Evolutionary conservation across 2,113 vertebrate genomes (phyloP), one percentile per base, ranked within the genome.

Genomic region (Ptychochromis oligacanthus): DNA sequence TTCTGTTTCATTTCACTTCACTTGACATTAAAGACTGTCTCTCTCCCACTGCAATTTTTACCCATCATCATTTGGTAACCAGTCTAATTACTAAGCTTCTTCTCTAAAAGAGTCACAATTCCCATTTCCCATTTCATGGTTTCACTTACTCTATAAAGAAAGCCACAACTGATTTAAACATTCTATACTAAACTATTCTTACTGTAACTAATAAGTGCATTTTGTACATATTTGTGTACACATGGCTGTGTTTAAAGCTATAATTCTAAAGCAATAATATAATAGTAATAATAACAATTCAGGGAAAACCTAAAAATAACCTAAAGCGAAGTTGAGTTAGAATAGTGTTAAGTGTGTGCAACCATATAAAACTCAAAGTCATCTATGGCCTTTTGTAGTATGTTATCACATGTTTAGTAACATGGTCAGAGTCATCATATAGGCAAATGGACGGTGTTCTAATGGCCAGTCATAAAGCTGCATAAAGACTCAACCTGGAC

Each of bases 311-410:
- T 85, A 59, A 80, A 88, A 89, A 85, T 72, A 31, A n/a, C 24
- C 65, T 20, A 93, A 85, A 87, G 82, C 88, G n/a, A 83, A 89
- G 76, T 58, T 82, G 56, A 81, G 65, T 87, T 86, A 90, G 70
- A 82, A 89, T 87, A 87, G 82, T 55, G 54, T 91, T 87, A 77
- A 87, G 80, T 88, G 90, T 87, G 93, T 91, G 93, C 87, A 91
- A 87, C 26, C 61, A 79, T 87, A 89, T 79, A 46, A 92, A 93
- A 88, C 81, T 87, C 76, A 86, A 86, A 82, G 60, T 88, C 64
- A 89, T 85, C 64, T 76, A 65, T 84, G 80, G 84, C 84, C 79
- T 59, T 81, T 82, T 67, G 57, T 55, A 55, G n/a, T 36, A 65
- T 70, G 7, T 49, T 26, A 22, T 75, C 18, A 77, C 57, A 79